Base-by-base conservation (phyloP, 2,888 invertebrate species). In the Lapara coniferarum region DNA sequence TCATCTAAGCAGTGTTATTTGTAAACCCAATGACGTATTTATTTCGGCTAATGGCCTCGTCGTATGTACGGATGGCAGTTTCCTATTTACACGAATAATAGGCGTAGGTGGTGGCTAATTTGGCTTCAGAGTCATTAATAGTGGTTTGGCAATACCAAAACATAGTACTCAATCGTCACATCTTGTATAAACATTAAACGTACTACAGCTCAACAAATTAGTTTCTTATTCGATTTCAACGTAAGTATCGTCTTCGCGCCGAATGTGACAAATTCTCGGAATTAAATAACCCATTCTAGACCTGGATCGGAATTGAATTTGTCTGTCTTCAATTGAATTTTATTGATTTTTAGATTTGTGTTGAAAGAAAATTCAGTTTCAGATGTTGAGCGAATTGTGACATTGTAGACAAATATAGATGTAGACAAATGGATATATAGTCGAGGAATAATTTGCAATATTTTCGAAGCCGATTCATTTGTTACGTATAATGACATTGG, bases 51-150 rank as follows among this genome's bases (percentile, higher is more conserved):
- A 66, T 72, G 71, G 74, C 73, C 72, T 75, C 63, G 63, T 63
- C 46, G 63, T 63, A 63, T 63, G 63, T 63, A 46, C 63, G 63
- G 63, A 46, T 63, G 63, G 79, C 80, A 78, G 79, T 82, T 81
- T 85, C 82, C 84, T 78, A 81, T 81, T 81, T 81, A 83, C 79
- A 81, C 77, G 73, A 72, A 71, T 71, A 75, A 69, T 72, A 71
- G 66, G 79, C 74, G 85, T 82, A 79, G 84, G 84, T 80, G 77
- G 68, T 69, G 68, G 71, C 75, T 81, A 71, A 75, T 77, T 68
- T 30, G 63, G 72, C 59, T 70, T 71, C 71, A 70, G 73, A 70
- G 73, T 74, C 74, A 55, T 66, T 68, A 66, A 69, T 67, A 69
- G 59, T 57, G 71, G 72, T 53, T 66, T 44, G 67, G 63, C 44